Evolutionary conservation across 2,888 invertebrate genomes (phyloP), one percentile per base, ranked within the genome.

Genomic region (Drosophila pseudotakahashii): DNA sequence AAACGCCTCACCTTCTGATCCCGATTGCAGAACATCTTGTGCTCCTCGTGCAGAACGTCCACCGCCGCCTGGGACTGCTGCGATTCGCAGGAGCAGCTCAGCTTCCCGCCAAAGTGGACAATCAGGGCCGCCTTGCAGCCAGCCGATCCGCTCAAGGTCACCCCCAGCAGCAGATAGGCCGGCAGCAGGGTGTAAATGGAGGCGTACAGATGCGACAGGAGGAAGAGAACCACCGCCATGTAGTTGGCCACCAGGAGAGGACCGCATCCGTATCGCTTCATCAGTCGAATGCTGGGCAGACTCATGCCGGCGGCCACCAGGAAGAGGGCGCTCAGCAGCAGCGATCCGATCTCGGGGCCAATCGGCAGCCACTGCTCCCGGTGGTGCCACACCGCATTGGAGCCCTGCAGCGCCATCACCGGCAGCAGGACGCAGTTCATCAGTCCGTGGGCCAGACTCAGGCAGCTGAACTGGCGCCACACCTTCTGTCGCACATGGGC

Each of bases 291-390:
- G 3, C 94, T 93, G 19, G 93, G 77, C 86, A 93, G 92, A 76
- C 90, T 93, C 41, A 94, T 94, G 0, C 94, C 81, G 0, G 95
- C 94, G 2, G 95, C 95, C 32, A 94, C 90, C 0, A 94, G 89
- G 82, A 95, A 95, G 89, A 95, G 93, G 10, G 93, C 90, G 1
- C 95, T 93, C 11, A 96, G 92, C 2, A 96, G 93, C 53, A 95
- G 89, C 0, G 95, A 94, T 0, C 96, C 96, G 19, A 92, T 90
- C 53, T 90, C 91, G 2, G 92, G 91, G 0, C 92, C 92, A 10
- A 92, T 76, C 23, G 89, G 89, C 45, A 92, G 73, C 92, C 92
- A 92, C 37, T 89, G 89, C 50, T 92, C 92, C 3, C 88, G 87
- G 63, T 91, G 91, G 72, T 92, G 92, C 92, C 92, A 92, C 23